Percentiles rank a stretch among this genome's conserved stretches.
Evolutionary conservation across 2,888 invertebrate genomes (phyloP).

Genomic region (Ophion ventricosus): DNA sequence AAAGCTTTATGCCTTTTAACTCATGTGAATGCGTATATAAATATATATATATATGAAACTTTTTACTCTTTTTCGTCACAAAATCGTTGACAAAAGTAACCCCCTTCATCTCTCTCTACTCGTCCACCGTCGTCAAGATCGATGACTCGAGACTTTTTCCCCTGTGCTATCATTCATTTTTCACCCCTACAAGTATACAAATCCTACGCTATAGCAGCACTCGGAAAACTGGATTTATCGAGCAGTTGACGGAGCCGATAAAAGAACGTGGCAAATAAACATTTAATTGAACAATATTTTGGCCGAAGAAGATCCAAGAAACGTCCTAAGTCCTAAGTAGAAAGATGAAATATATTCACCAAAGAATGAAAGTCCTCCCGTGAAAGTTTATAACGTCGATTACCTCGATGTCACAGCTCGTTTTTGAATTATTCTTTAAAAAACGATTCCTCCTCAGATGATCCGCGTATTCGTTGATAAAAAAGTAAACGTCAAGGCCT

Average conservation of each 20-base stretch:
- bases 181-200: constrained; percentile 34
- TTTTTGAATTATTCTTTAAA: constrained; percentile 4
- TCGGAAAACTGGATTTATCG: constrained; percentile 38
- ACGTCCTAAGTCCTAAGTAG: not conserved
- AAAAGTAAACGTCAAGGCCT: not conserved
- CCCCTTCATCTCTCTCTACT: constrained; percentile 24
- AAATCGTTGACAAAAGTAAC: constrained; percentile 55
- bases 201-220: constrained; percentile 23
- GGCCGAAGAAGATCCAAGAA: constrained; percentile 6
- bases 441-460: not conserved
- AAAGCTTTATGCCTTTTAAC: constrained; percentile 20
- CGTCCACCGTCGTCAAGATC: constrained; percentile 65
- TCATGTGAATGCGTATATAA: not conserved
- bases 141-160: constrained; percentile 71
- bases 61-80: constrained; percentile 23
- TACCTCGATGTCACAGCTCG: constrained; percentile 11
- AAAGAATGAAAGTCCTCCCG: not conserved
- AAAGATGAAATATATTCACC: constrained; percentile 7
- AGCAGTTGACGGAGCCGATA: constrained; percentile 27
- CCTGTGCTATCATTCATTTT: constrained; percentile 55
- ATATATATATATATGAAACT: constrained; percentile 4
- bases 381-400: constrained; percentile 16
- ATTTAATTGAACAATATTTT: constrained; percentile 27
- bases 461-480: not conserved
- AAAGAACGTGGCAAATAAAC: constrained; percentile 14